These are phyloP conservation scores for Drosophila sordidapex DNA, from an alignment of 2,888 invertebrate species.

Conservation along the genomic window DNA sequence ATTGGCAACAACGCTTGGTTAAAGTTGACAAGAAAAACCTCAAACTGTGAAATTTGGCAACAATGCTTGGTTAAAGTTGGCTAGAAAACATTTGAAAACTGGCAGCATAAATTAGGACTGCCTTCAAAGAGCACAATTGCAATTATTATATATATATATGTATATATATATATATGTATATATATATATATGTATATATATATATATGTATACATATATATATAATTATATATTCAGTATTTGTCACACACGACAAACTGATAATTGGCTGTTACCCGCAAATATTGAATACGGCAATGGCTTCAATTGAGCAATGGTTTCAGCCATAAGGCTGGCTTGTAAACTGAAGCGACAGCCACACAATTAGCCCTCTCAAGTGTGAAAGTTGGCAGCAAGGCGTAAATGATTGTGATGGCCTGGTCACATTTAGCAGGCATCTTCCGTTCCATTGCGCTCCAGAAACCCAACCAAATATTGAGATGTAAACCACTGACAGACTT, in stretches of 20 bases:
- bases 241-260: neutral
- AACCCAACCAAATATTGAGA: conserved; percentile 26
- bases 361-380: neutral
- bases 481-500: neutral
- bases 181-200: neutral
- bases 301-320: neutral
- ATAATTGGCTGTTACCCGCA: neutral
- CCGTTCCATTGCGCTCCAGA: conserved; percentile 4
- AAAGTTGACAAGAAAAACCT: neutral
- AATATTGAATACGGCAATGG: neutral
- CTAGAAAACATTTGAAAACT: neutral
- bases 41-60: too few species aligned
- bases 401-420: neutral
- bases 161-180: too few species aligned
- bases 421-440: neutral
- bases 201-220: too few species aligned
- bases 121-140: neutral
- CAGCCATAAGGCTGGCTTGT: neutral
- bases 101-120: neutral
- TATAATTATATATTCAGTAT: neutral
- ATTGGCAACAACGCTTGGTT: conserved; percentile 13
- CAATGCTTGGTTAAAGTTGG: too few species aligned
- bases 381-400: conserved; percentile 15
- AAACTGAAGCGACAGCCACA: neutral
- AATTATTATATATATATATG: neutral